Base-by-base conservation (phyloP, 2,888 invertebrate genomes). In the Troides helena region DNA sequence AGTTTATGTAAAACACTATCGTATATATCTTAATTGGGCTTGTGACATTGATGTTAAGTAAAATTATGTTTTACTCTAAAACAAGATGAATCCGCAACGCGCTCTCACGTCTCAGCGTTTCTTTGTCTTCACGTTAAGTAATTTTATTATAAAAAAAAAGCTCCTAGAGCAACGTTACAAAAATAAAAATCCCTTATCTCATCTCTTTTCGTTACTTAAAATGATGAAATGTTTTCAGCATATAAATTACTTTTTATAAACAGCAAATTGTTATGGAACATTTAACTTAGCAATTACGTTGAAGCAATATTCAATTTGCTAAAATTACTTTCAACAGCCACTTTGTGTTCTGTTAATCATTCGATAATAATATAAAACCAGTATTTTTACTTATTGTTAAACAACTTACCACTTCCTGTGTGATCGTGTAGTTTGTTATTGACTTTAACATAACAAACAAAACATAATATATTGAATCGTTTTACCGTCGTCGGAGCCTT, bases 1-100 rank as follows among this genome's bases (percentile, higher is more conserved):
- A 60, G 10, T 7, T 21, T 58, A 12, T 58, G 12, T 30, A 21
- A 59, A n/a, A 23, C 25, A 60, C 60, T 65, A 69, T 69, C 65
- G 36, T 43, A 18, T 2, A 23, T 14, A 69, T 69, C 69, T 65
- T 56, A 69, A 69, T 69, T 65, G 69, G 60, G 56, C 39, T 50
- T 61, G 65, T 56, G 65, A 61, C 56, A 61, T 69, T 69, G 61
- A 69, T 39, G 36, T 61, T n/a, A 53, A n/a, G 43, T 43, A 39
- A 61, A 65, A 39, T 43, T 56, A 14, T 65, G 61, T 67, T 66
- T 67, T 60, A 36, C n/a, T 23, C 17, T 61, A 39, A 67, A 61
- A 53, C 46, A 50, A 25, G 59, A 59, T 50, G 39, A 60, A 56
- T 59, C 63, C 50, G 53, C 36, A 53, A 64, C 64, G 58, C 50